Evolutionary conservation across 2,797 vertebrate species (phyloP).

Genomic region (Arctocebus calabarensis): DNA sequence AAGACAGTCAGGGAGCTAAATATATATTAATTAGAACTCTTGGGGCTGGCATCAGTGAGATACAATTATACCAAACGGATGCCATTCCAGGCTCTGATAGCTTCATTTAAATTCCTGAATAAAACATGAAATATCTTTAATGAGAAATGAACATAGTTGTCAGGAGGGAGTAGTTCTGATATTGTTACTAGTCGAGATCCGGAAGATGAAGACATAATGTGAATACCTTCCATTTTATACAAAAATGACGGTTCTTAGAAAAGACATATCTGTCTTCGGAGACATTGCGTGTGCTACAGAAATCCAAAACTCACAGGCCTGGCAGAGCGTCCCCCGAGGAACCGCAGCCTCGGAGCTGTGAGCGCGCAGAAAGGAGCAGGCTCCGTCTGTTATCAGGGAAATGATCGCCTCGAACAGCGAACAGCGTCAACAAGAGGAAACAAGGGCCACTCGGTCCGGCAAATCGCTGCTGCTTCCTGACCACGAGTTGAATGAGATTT

Average conservation of each 20-base stretch:
- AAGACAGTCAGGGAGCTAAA: constrained; percentile 90
- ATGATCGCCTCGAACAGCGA: constrained; percentile 19
- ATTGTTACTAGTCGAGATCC: constrained; percentile 89
- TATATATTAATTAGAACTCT: constrained; percentile 93
- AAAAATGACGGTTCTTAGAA: constrained; percentile 89
- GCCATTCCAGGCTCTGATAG: constrained; percentile 90
- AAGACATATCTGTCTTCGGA: constrained; percentile 88
- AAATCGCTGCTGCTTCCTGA: constrained; percentile 45
- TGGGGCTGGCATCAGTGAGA: constrained; percentile 90
- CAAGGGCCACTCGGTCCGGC: not conserved
- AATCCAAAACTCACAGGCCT: constrained; percentile 71
- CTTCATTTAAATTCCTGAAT: constrained; percentile 94
- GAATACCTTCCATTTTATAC: constrained; percentile 88
- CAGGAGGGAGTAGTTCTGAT: constrained; percentile 90
- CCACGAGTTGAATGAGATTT: not conserved
- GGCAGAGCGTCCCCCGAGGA: constrained; percentile 70
- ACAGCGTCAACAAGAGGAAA: not conserved
- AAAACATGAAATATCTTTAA: constrained; percentile 93
- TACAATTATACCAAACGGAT: constrained; percentile 92
- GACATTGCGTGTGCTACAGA: constrained; percentile 77
- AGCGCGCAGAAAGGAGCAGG: constrained; percentile 11
- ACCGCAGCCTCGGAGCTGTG: not conserved
- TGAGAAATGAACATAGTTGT: constrained; percentile 91
- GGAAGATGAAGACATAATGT: constrained; percentile 90
- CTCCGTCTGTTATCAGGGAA: constrained; percentile 16